Evolutionary conservation across 1,140 invertebrate species (phyloP).

Genomic region (Zaprionus taronus): DNA sequence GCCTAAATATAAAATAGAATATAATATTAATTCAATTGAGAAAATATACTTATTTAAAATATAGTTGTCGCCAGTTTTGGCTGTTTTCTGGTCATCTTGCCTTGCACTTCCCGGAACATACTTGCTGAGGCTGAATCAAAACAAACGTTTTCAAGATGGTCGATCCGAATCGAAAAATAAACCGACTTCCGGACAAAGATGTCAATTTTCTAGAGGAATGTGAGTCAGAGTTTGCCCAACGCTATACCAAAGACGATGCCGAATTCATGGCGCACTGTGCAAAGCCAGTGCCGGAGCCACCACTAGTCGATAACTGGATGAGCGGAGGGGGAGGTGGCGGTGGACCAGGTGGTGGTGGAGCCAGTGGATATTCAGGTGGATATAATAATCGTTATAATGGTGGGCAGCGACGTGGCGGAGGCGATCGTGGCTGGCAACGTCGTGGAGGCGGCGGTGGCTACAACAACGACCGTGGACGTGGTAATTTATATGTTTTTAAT

Average conservation of each 20-base stretch:
- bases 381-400: conserved; percentile 66
- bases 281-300: conserved; percentile 81
- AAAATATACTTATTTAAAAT: background rate
- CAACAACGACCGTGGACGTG: conserved; percentile 40
- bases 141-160: conserved; percentile 59
- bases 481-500: background rate
- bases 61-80: background rate
- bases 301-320: conserved; percentile 86
- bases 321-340: conserved; percentile 51
- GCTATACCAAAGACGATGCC: conserved; percentile 86
- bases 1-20: background rate
- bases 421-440: conserved; percentile 62
- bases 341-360: conserved; percentile 23
- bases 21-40: background rate
- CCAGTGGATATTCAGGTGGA: conserved; percentile 8
- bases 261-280: conserved; percentile 85
- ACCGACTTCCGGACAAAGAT: conserved; percentile 83
- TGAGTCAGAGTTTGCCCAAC: conserved; percentile 85
- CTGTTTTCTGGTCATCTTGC: background rate
- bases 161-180: conserved; percentile 84
- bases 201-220: conserved; percentile 85
- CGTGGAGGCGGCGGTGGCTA: conserved; percentile 44
- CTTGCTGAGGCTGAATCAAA: background rate
- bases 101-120: background rate
- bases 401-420: conserved; percentile 56